Conservation (phyloP, 2,113 vertebrate genomes). For the Eubucco bourcierii region DNA sequence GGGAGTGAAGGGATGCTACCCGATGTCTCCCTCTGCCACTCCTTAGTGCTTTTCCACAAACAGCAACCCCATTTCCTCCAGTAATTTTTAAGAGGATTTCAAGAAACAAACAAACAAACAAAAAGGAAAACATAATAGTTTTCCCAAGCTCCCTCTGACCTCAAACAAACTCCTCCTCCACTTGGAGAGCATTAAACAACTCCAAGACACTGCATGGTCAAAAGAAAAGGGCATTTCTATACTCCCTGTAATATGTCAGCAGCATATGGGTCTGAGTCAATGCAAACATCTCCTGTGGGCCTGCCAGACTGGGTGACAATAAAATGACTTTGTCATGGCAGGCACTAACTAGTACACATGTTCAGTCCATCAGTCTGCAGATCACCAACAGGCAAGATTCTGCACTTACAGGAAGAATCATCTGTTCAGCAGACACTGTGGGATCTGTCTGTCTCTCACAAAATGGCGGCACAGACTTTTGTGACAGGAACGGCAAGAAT, state of each 20-base stretch:
- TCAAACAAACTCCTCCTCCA: background rate
- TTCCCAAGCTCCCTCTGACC: background rate
- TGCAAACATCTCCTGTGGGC: background rate
- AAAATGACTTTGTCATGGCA: background rate
- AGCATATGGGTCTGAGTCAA: background rate
- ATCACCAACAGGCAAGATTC: background rate
- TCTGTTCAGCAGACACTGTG: conserved; percentile 30
- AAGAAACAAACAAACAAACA: background rate
- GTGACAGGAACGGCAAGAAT: background rate
- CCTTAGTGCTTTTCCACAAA: background rate
- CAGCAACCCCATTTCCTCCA: background rate
- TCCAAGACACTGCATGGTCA: fast-evolving
- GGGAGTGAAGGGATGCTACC: fast-evolving
- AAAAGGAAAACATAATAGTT: background rate
- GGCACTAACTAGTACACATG: background rate
- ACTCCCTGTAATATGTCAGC: background rate
- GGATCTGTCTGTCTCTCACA: conserved; percentile 11
- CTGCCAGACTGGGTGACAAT: background rate
- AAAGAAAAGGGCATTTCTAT: background rate
- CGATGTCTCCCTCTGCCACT: background rate
- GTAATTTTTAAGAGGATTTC: background rate
- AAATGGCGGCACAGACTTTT: background rate
- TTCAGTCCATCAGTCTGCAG: background rate
- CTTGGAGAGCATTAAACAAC: background rate
- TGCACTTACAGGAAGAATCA: background rate